phyloP scores from a whole-genome alignment of 2,797 vertebrate species.

The Hoplostethus mediterraneus region DNA sequence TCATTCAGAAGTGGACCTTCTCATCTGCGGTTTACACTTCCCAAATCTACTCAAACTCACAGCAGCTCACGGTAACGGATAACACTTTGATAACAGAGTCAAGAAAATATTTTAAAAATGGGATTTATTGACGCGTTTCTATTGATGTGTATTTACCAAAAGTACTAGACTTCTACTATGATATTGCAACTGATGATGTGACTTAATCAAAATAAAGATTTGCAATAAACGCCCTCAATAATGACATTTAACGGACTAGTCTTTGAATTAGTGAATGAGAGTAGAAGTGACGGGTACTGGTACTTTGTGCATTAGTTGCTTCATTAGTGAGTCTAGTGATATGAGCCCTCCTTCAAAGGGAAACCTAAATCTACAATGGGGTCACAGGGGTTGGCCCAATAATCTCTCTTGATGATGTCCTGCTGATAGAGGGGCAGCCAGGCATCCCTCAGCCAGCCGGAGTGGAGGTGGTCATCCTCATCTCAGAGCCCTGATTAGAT shows the following conservation, averaged over 20 bases:
- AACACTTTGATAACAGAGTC: slow-evolving; percentile 7
- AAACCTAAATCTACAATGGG: slow-evolving; percentile 79
- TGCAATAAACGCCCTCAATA: slow-evolving; percentile 1
- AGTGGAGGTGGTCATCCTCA: slow-evolving; percentile 73
- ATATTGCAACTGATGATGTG: no score
- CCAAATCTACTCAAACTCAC: slow-evolving; percentile 15
- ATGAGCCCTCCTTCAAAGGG: slow-evolving; percentile 79
- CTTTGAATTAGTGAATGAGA: background rate
- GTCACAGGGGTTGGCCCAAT: slow-evolving; percentile 80
- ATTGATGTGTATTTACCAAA: no score
- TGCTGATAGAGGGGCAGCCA: slow-evolving; percentile 81
- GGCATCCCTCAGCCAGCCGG: slow-evolving; percentile 64
- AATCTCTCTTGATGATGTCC: slow-evolving; percentile 84
- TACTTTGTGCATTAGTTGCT: slow-evolving; percentile 58
- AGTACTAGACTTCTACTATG: no score
- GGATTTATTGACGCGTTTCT: no score
- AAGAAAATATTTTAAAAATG: background rate
- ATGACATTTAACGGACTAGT: background rate
- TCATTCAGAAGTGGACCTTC: slow-evolving; percentile 28
- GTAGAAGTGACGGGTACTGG: slow-evolving; percentile 5
- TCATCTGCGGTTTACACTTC: slow-evolving; percentile 45
- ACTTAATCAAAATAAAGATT: no score
- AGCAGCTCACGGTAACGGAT: background rate
- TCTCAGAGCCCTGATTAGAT: slow-evolving; percentile 78
- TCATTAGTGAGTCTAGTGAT: slow-evolving; percentile 65